Percentiles rank a stretch among this genome's conserved stretches.
Conservation (phyloP, 2,113 vertebrate genomes). For the Centropristis striata region DNA sequence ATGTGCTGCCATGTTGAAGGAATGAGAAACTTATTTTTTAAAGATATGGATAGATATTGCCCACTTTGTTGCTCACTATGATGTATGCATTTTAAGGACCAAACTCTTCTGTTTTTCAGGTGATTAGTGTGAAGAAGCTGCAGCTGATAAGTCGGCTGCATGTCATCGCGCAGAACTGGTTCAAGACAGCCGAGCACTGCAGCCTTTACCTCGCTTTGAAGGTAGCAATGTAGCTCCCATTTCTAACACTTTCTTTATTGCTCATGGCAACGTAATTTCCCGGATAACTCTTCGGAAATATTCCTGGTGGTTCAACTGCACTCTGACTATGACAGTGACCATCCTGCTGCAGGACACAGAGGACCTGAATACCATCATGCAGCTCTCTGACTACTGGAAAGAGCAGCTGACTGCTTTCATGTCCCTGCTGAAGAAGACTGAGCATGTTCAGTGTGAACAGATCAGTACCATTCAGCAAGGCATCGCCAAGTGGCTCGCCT, state of each 20-base stretch:
- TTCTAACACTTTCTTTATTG: neutral
- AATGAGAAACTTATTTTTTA: neutral
- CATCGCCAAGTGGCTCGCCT: constrained; percentile 79
- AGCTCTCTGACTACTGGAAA: constrained; percentile 82
- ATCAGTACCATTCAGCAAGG: constrained; percentile 70
- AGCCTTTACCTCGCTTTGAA: constrained; percentile 72
- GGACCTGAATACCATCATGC: constrained; percentile 83
- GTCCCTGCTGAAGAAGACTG: constrained; percentile 73
- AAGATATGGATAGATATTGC: neutral
- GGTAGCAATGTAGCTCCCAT: constrained; percentile 36
- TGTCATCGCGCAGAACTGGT: constrained; percentile 86
- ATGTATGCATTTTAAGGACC: neutral
- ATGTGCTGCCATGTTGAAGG: neutral
- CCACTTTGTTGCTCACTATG: neutral
- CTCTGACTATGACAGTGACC: constrained; percentile 2
- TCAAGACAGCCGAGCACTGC: constrained; percentile 84
- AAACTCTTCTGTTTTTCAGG: constrained; percentile 73
- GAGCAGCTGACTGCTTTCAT: constrained; percentile 70
- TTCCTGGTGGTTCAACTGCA: neutral
- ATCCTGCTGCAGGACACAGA: constrained; percentile 82
- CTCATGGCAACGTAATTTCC: neutral
- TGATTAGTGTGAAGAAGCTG: constrained; percentile 88
- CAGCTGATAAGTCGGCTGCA: constrained; percentile 84
- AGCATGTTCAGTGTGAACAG: constrained; percentile 76
- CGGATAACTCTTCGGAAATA: neutral